Base-by-base conservation (phyloP, 2,888 invertebrate species). In the Sycophila texana region DNA sequence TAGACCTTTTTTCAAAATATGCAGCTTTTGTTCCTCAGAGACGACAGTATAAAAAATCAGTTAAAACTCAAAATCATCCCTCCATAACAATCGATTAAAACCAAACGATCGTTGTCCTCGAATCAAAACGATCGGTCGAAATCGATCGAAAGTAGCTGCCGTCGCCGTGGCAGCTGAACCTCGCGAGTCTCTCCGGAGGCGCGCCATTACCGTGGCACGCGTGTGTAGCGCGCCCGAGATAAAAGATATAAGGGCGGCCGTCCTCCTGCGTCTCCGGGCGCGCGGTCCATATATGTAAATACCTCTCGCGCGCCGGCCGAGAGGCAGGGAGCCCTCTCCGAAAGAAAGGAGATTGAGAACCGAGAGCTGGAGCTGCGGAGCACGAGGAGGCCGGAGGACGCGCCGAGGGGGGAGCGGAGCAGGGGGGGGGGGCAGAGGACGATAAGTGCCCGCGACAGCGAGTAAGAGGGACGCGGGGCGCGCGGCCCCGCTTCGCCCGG, bases 231-330 rank as follows among this genome's bases (percentile, higher is more conserved):
- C 86, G 84, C 85, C 85, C 83, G 83, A 89, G 89, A 89, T 89
- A 89, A 89, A 89, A 89, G 89, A 89, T 89, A 89, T 84, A 87
- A 39, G 39, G 85, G 86, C 84, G 85, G 86, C 85, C 86, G 86
- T 86, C 84, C 85, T 55, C 60, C 72, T 51, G 14, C 22, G 51
- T 57, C 20, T 30, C n/a, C 7, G 51, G 30, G 7, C 2, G 84
- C 85, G 87, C 87, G 87, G 88, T 89, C 89, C 89, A 89, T 89
- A 89, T 89, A 89, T 89, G 89, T 89, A 89, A 90, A 90, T 89
- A 89, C 86, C 88, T 86, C 83, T 84, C 85, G 86, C 84, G 86
- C 86, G 86, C 85, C 87, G 85, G 82, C 79, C 77, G 82, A 84
- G 82, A 82, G 82, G 39, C 4, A 82, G 82, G 83, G 82, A 83